These are phyloP conservation scores for Brenthis ino DNA, from an alignment of 2,888 invertebrate genomes.

Conservation along the genomic window DNA sequence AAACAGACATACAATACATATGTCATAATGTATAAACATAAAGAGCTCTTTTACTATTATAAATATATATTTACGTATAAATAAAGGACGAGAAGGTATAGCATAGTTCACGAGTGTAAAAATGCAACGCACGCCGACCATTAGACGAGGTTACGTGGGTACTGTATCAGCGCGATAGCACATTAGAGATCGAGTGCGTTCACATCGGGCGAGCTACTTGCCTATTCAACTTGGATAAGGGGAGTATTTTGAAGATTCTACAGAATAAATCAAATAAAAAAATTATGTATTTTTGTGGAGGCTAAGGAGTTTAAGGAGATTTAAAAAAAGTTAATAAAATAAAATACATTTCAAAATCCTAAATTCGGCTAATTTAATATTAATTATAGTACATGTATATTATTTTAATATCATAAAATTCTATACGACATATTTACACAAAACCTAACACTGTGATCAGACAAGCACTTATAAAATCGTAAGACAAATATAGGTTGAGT, in stretches of 20 bases:
- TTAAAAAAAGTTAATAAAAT: too few relatives aligned
- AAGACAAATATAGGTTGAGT: constrained; percentile 20
- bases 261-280: too few relatives aligned
- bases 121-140: constrained; percentile 40
- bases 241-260: too few relatives aligned
- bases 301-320: too few relatives aligned
- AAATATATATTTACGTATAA: constrained; percentile 3
- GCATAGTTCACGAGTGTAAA: constrained; percentile 28
- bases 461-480: background rate
- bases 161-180: constrained; percentile 36
- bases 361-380: too few relatives aligned
- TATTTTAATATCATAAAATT: too few relatives aligned
- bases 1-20: too few relatives aligned
- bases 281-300: too few relatives aligned
- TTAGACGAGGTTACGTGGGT: constrained; percentile 39
- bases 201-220: constrained; percentile 19
- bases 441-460: background rate
- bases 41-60: background rate
- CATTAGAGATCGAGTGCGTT: constrained; percentile 34
- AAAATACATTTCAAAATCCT: too few relatives aligned
- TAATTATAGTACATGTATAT: too few relatives aligned
- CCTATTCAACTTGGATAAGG: background rate
- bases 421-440: background rate
- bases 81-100: constrained; percentile 2
- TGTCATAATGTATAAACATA: background rate